Evolutionary conservation across 2,888 invertebrate genomes (phyloP).

Genomic region (Melieria crassipennis): DNA sequence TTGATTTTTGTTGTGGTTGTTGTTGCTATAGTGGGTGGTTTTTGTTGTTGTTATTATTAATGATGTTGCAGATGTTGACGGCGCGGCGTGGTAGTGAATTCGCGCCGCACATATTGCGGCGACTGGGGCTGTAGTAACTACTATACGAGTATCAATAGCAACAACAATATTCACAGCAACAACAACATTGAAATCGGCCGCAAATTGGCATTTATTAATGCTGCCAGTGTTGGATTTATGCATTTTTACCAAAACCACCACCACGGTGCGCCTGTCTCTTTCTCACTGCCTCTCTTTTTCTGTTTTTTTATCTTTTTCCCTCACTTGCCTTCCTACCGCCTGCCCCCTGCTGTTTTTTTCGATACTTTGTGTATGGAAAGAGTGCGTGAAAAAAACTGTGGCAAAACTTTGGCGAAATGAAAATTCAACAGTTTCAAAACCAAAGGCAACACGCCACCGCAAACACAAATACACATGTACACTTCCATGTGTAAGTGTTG

Average conservation of each 20-base stretch:
- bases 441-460: not conserved
- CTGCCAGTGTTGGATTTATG: not conserved
- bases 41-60: conserved; percentile 18
- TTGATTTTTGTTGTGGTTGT: conserved; percentile 29
- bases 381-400: too few species aligned
- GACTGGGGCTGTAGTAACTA: not conserved
- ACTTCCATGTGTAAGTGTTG: not conserved
- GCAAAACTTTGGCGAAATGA: not conserved
- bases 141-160: not conserved
- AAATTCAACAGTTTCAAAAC: not conserved
- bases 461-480: not conserved
- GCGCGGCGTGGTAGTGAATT: not conserved
- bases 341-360: not conserved
- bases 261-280: not conserved
- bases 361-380: too few species aligned
- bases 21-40: not conserved
- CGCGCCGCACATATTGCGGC: not conserved
- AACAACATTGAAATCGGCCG: not conserved
- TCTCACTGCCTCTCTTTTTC: not conserved
- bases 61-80: not conserved
- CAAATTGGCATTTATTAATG: conserved; percentile 10
- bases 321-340: not conserved
- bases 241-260: not conserved
- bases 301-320: not conserved
- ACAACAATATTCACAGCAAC: not conserved